A percentile compares a stretch with the other conserved stretches of the same genome.
Conservation (phyloP, 37 sponge, comb jelly and placozoan species). For the Diacarnus erythraeanus region DNA sequence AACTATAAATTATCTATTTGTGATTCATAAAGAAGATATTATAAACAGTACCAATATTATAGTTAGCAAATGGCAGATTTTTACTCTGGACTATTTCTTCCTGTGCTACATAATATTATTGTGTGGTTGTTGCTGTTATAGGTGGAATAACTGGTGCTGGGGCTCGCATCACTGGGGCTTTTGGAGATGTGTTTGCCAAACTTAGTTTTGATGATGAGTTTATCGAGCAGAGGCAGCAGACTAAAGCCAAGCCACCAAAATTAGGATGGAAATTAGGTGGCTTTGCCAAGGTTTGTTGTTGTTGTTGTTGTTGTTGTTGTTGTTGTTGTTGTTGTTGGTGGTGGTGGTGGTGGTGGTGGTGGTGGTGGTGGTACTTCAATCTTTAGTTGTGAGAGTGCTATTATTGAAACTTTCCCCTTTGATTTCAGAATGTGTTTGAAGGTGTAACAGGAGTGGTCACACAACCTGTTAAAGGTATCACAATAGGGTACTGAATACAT, state of each 20-base stretch:
- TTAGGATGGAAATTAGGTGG: constrained; percentile 63
- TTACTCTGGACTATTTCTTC: background rate
- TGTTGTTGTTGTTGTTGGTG: too few species aligned
- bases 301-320: background rate
- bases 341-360: background rate
- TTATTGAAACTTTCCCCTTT: background rate
- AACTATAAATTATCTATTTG: too few species aligned
- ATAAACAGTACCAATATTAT: background rate
- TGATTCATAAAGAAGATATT: too few species aligned
- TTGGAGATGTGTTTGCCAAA: constrained; percentile 86
- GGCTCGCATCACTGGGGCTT: constrained; percentile 77
- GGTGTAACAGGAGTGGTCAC: constrained; percentile 82
- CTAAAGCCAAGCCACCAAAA: constrained; percentile 42
- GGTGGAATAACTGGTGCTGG: constrained; percentile 90
- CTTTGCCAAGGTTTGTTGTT: constrained; percentile 55
- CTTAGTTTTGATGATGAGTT: constrained; percentile 79
- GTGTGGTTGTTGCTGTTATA: background rate
- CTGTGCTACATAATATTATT: too few species aligned
- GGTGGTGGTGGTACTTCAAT: background rate
- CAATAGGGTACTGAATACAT: too few species aligned
- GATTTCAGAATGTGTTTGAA: constrained; percentile 62
- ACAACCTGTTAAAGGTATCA: constrained; percentile 85
- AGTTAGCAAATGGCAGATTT: background rate
- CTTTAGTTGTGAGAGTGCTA: background rate
- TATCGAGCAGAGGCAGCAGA: constrained; percentile 71